A percentile compares a stretch with the other conserved stretches of the same genome.
Evolutionary conservation across 30 jellyfish, hydroid and myxozoan genomes (phyloP).

Genomic region (Cassiopea andromeda): DNA sequence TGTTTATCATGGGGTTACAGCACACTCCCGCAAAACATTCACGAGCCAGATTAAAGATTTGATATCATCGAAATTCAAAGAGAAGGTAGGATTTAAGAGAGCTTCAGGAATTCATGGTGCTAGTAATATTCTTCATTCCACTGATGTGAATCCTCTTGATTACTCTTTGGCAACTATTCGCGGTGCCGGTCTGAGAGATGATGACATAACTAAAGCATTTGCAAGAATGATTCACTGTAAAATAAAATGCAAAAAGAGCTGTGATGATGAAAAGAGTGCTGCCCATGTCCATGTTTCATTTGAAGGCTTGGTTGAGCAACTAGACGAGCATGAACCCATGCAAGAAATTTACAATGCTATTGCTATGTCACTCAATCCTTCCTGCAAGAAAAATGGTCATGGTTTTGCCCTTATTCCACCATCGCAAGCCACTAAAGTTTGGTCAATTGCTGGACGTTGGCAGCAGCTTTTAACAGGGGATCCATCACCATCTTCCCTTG

Average conservation of each 20-base stretch:
- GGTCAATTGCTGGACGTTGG: slow-evolving; percentile 53
- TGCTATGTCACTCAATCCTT: slow-evolving; percentile 63
- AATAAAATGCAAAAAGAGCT: slow-evolving; percentile 55
- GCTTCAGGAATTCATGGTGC: slow-evolving; percentile 71
- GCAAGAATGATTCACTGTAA: slow-evolving; percentile 61
- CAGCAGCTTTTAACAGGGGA: slow-evolving; percentile 50
- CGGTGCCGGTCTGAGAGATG: slow-evolving; percentile 72
- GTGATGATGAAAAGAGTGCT: slow-evolving; percentile 55
- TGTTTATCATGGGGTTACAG: slow-evolving; percentile 66
- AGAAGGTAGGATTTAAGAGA: slow-evolving; percentile 58
- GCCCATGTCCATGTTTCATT: slow-evolving; percentile 38
- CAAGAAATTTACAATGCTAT: slow-evolving; percentile 48
- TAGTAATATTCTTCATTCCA: slow-evolving; percentile 63
- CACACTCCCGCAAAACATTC: slow-evolving; percentile 58
- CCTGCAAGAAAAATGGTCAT: slow-evolving; percentile 51
- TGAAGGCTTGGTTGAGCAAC: slow-evolving; percentile 53
- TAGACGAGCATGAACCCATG: slow-evolving; percentile 61
- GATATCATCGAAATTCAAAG: slow-evolving; percentile 43
- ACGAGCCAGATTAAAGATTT: slow-evolving; percentile 62
- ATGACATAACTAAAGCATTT: slow-evolving; percentile 59
- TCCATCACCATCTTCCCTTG: slow-evolving; percentile 65
- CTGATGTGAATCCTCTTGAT: slow-evolving; percentile 72
- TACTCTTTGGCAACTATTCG: slow-evolving; percentile 63
- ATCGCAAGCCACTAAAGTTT: slow-evolving; percentile 60
- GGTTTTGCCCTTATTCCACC: slow-evolving; percentile 60